Conservation (phyloP, 2,797 vertebrate species). For the Acanthiza pusilla region DNA sequence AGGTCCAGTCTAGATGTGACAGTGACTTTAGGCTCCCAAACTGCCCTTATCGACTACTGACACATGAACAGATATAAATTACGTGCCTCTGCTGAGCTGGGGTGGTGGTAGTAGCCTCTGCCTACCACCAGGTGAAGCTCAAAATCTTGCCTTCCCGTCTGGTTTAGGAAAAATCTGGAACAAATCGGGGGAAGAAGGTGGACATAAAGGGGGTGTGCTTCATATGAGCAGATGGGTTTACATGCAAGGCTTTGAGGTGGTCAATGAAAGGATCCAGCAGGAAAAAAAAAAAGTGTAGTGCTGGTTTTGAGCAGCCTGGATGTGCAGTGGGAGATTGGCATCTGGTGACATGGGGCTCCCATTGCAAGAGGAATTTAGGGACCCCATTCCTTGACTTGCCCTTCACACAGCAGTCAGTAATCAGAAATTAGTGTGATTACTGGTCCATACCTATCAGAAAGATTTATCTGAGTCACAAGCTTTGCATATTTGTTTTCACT, state of each 20-base stretch:
- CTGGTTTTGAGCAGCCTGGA: not conserved
- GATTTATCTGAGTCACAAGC: not conserved
- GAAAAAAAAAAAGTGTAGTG: accelerated
- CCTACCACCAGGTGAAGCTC: not conserved
- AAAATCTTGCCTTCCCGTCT: not conserved
- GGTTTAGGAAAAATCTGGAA: not conserved
- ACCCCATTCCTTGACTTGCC: not conserved
- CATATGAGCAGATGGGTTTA: not conserved
- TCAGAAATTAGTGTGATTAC: not conserved
- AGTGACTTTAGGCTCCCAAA: not conserved
- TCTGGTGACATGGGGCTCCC: accelerated
- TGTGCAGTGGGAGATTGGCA: not conserved
- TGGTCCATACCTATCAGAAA: not conserved
- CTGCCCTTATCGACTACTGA: accelerated
- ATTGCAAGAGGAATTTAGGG: not conserved
- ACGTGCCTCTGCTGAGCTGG: accelerated
- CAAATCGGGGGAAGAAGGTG: not conserved
- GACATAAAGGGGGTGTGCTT: accelerated
- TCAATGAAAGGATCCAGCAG: not conserved
- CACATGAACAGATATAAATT: not conserved
- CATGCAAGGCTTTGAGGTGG: not conserved
- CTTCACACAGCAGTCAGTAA: not conserved
- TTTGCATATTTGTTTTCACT: not conserved
- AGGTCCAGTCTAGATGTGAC: not conserved
- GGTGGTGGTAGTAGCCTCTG: not conserved